These are phyloP conservation scores for Mamestra configurata DNA, from an alignment of 1,140 invertebrate genomes.

Conservation along the genomic window DNA sequence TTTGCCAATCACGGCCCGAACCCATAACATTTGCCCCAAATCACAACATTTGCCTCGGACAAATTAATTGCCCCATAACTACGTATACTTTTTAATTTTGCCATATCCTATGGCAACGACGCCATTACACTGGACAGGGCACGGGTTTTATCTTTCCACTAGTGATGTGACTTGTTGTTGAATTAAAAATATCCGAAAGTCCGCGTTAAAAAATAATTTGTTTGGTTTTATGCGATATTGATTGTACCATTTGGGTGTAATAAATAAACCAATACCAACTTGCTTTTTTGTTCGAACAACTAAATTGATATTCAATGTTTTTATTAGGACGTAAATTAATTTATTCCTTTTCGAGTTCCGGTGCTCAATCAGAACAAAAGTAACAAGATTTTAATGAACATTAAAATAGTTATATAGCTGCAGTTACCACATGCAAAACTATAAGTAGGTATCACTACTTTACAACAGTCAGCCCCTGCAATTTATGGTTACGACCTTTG, in stretches of 20 bases:
- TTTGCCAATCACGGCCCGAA: conserved; percentile 21
- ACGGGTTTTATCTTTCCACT: conserved; percentile 14
- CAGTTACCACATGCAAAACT: background rate
- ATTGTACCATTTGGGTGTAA: background rate
- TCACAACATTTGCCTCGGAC: conserved; percentile 30
- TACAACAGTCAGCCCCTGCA: conserved; percentile 5
- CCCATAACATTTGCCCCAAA: conserved; percentile 23
- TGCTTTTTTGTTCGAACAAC: background rate
- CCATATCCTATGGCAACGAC: conserved; percentile 23
- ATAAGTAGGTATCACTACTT: background rate
- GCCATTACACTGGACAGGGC: conserved; percentile 2
- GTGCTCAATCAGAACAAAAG: background rate
- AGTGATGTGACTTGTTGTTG: conserved; percentile 16
- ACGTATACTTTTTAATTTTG: conserved; percentile 44
- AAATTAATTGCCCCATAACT: conserved; percentile 47
- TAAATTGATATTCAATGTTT: background rate
- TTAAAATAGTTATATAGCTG: background rate
- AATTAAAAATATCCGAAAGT: background rate
- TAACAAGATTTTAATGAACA: background rate
- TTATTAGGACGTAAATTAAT: background rate
- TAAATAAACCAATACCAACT: background rate
- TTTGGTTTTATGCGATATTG: background rate
- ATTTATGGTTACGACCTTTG: conserved; percentile 35
- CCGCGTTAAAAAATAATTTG: background rate
- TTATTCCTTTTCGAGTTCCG: background rate